Evolutionary conservation across 2,888 invertebrate species (phyloP).

Genomic region (Hydropsyche betteni): DNA sequence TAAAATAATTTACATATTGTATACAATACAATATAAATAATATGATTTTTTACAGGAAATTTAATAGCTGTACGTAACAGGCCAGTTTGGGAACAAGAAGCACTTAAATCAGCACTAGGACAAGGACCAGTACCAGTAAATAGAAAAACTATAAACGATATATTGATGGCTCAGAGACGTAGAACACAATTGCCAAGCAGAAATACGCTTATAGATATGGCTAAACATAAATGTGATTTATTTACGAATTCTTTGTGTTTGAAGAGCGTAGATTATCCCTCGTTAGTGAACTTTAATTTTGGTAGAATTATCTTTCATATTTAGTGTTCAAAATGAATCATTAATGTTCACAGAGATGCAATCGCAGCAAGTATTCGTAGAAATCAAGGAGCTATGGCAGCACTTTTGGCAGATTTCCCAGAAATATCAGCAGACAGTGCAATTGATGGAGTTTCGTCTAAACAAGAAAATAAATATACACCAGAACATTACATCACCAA

Average conservation of each 20-base stretch:
- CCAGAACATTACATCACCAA: constrained; percentile 53
- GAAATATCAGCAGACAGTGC: constrained; percentile 67
- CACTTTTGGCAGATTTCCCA: constrained; percentile 76
- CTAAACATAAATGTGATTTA: constrained; percentile 68
- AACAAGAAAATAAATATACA: constrained; percentile 62
- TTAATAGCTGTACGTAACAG: constrained; percentile 27
- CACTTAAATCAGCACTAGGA: constrained; percentile 56
- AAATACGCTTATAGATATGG: constrained; percentile 56
- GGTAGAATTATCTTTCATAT: background rate
- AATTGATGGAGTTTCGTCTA: constrained; percentile 67
- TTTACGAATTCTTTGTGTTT: constrained; percentile 79
- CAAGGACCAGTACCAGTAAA: constrained; percentile 31
- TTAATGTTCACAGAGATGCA: constrained; percentile 65
- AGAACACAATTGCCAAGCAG: constrained; percentile 57
- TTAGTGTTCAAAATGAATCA: background rate
- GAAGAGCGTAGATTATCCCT: constrained; percentile 78
- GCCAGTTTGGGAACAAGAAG: constrained; percentile 52
- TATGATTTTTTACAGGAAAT: constrained; percentile 37
- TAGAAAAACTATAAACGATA: constrained; percentile 47
- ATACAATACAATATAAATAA: background rate
- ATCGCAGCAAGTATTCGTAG: constrained; percentile 73
- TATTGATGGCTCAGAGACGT: constrained; percentile 54
- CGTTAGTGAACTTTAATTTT: constrained; percentile 66
- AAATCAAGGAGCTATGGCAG: constrained; percentile 74
- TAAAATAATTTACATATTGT: background rate